Conservation (phyloP, 2,888 invertebrate species). For the Petrolisthes cinctipes region DNA sequence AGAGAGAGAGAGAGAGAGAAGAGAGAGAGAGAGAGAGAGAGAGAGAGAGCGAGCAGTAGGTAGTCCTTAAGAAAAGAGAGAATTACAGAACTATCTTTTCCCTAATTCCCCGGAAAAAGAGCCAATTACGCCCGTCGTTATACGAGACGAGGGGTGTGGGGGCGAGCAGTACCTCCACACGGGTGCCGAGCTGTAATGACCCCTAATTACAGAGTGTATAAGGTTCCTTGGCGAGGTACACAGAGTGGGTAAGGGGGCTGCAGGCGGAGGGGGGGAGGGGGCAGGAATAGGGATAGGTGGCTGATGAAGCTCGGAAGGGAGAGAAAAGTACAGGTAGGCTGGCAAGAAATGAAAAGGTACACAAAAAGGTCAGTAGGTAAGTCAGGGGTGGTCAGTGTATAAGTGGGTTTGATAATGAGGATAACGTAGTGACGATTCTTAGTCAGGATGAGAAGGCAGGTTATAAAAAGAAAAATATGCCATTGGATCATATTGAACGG, state of each 20-base stretch:
- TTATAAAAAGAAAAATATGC: too few relatives aligned
- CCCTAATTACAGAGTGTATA: neutral
- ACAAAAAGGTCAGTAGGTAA: too few relatives aligned
- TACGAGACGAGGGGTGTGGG: neutral
- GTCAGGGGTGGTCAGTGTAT: too few relatives aligned
- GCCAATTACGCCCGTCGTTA: neutral
- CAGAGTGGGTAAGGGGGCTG: neutral
- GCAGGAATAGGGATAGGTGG: neutral
- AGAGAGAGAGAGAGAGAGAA: neutral
- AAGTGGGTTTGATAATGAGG: too few relatives aligned
- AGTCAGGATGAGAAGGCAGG: too few relatives aligned
- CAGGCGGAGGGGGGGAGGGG: neutral
- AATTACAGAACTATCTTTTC: neutral
- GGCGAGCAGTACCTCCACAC: neutral
- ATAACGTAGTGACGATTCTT: too few relatives aligned
- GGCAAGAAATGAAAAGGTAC: too few relatives aligned
- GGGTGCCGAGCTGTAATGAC: neutral
- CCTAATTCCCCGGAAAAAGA: neutral
- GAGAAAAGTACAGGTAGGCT: neutral
- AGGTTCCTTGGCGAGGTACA: neutral
- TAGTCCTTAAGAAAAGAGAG: neutral
- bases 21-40: neutral
- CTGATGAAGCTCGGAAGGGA: neutral
- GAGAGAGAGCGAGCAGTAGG: neutral
- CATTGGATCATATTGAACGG: too few relatives aligned